Conservation (phyloP, 2,113 vertebrate species). For the Eubucco bourcierii region DNA sequence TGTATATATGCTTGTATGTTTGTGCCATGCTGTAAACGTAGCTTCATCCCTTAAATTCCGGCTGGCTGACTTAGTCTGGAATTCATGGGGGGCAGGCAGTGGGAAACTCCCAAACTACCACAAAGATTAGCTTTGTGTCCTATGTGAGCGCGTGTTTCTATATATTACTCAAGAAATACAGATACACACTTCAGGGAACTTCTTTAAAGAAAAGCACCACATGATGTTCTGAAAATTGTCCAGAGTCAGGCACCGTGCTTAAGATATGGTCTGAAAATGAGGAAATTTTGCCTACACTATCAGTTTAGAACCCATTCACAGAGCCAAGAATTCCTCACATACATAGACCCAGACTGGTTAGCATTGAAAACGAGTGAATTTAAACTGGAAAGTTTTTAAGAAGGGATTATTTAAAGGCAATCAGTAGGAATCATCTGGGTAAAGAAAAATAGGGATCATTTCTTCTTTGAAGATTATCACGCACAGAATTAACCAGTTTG, state of each 20-base stretch:
- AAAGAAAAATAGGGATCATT: neutral
- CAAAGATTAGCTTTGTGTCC: neutral
- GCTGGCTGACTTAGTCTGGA: too few relatives aligned
- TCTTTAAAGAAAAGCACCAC: neutral
- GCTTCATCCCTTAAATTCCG: too few relatives aligned
- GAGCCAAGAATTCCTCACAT: rapidly evolving
- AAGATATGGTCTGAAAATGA: neutral
- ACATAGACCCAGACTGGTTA: neutral
- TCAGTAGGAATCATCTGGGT: neutral
- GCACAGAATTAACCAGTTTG: neutral
- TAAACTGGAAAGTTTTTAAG: neutral
- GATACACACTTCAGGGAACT: neutral
- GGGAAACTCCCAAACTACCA: too few relatives aligned
- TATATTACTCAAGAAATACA: neutral
- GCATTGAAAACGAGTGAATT: neutral
- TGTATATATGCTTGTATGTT: too few relatives aligned
- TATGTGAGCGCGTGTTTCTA: neutral
- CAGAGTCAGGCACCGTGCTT: neutral
- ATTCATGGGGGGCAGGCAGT: too few relatives aligned
- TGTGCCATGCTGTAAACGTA: too few relatives aligned
- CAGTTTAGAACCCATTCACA: neutral
- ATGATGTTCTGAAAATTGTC: neutral
- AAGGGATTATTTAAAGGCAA: neutral
- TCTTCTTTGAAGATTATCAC: neutral
- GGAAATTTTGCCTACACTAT: neutral